Base-by-base conservation (phyloP, 2,797 vertebrate genomes). In the Streptopelia turtur region DNA sequence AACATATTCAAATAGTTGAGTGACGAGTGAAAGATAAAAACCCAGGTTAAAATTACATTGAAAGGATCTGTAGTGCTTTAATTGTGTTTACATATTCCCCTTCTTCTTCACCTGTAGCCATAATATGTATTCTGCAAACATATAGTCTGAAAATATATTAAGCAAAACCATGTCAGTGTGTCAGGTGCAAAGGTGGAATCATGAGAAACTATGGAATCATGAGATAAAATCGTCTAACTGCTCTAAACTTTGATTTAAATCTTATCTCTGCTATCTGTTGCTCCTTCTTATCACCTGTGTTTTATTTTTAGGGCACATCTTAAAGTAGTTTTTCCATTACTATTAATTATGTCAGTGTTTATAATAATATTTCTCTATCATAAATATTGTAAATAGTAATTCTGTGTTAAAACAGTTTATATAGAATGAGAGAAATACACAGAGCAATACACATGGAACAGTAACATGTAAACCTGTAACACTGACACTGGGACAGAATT, bases 161-260 rank as follows among this genome's bases (percentile, higher is more conserved):
- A 74, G 39, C 20, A 89, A 68, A 72, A 63, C n/a, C 27, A 6
- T 66, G 49, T 80, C 41, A 75, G 31, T 7, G 1, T 57, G 63
- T 71, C 47, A 69, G 35, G 57, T 83, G 10, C 60, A 78, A 95
- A 89, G 91, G 72, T 91, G 53, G 91, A 82, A 71, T 79, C n/a
- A n/a, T n/a, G n/a, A n/a, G n/a, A 33, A 61, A 61, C 35, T 33
- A 47, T 86, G 43, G 52, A 86, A 57, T 57, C 28, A 25, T 27
- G 35, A 61, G 57, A 61, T 43, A 69, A 77, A 78, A 52, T 15
- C 4, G 10, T 74, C 16, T 28, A 41, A 75, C 56, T 75, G 16
- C 31, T 75, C 23, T 61, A 28, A 68, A n/a, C 71, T 81, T 69
- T 69, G 27, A 60, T 90, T 88, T 68, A 52, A 64, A n/a, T 70